Percentiles rank a stretch among this genome's conserved stretches.
These are phyloP conservation scores for Trachemys scripta DNA, from an alignment of 2,113 vertebrate genomes.

Conservation along the genomic window DNA sequence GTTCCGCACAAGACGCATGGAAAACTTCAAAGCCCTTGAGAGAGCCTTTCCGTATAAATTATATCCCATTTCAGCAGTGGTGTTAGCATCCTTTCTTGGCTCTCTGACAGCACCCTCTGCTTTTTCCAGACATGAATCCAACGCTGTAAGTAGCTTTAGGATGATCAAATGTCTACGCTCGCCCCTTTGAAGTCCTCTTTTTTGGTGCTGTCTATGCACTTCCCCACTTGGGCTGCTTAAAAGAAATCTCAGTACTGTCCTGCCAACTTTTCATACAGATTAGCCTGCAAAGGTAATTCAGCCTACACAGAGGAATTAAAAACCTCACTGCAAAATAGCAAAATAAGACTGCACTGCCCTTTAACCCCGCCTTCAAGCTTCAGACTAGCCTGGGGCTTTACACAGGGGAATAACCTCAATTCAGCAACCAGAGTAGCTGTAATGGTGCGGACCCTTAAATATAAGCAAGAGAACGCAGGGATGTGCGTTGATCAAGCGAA, in stretches of 20 bases:
- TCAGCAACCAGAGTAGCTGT: background rate
- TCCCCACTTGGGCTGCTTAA: conserved; percentile 46
- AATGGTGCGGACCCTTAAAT: background rate
- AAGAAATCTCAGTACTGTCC: conserved; percentile 4
- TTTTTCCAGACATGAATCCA: conserved; percentile 72
- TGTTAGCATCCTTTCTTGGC: conserved; percentile 51
- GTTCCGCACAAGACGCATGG: background rate
- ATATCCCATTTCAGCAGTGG: conserved; percentile 58
- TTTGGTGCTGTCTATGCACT: conserved; percentile 65
- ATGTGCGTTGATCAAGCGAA: background rate
- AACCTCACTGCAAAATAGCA: conserved; percentile 10
- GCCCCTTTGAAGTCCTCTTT: conserved; percentile 64
- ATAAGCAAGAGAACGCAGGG: background rate
- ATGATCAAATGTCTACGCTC: conserved; percentile 64
- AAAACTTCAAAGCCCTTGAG: background rate
- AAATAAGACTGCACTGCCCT: background rate
- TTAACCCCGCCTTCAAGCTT: background rate
- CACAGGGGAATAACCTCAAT: background rate
- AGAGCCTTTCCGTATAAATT: conserved; percentile 43
- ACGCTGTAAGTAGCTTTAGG: conserved; percentile 39
- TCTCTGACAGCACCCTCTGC: conserved; percentile 50
- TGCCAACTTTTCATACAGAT: conserved; percentile 56
- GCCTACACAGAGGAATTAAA: conserved; percentile 32
- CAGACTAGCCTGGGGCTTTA: conserved; percentile 21
- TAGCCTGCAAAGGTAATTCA: conserved; percentile 10